Evolutionary conservation across 2,797 vertebrate genomes (phyloP).

Genomic region (Coluber constrictor): DNA sequence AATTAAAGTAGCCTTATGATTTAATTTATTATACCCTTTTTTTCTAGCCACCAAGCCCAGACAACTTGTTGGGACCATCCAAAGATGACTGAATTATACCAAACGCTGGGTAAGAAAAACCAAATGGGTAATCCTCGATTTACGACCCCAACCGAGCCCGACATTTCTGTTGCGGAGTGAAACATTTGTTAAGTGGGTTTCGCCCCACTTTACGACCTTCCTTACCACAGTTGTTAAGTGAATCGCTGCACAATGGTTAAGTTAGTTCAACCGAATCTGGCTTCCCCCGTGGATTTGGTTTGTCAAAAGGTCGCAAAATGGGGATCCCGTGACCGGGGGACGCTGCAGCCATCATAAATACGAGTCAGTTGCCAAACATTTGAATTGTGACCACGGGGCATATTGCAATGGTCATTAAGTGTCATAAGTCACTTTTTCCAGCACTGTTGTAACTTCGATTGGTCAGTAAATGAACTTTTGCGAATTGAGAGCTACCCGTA

Average conservation of each 20-base stretch:
- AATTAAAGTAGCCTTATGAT: neutral
- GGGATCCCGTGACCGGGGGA: neutral
- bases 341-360: neutral
- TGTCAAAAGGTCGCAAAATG: neutral
- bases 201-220: neutral
- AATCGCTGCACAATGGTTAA: no score
- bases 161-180: neutral
- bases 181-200: neutral
- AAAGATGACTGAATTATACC: conserved; percentile 97
- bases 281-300: no score
- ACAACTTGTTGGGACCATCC: conserved; percentile 99
- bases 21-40: neutral
- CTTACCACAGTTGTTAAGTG: neutral
- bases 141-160: neutral
- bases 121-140: neutral
- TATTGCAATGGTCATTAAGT: neutral
- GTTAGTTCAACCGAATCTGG: neutral
- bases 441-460: neutral
- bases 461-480: neutral
- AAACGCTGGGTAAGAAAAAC: conserved; percentile 85
- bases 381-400: neutral
- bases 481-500: neutral
- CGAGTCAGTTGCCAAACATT: neutral
- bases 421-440: neutral
- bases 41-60: conserved; percentile 91